Evolutionary conservation across 2,888 invertebrate species (phyloP), one percentile per base, ranked within the genome.

Genomic region (Galerucella pusilla): DNA sequence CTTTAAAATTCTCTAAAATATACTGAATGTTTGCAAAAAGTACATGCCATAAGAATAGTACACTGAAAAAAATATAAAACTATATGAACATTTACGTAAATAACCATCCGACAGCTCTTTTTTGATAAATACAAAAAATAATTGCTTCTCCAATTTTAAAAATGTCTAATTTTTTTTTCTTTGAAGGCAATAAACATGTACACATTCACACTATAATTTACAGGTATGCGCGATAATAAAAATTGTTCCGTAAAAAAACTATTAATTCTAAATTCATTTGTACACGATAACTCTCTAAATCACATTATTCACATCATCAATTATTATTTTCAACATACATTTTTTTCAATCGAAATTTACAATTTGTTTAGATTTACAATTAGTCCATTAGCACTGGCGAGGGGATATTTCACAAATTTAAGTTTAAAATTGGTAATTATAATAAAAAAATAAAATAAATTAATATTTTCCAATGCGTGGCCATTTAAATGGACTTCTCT

Each of bases 171-270:
- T 63, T 14, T 65, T 65, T 46, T 59, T 28, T 28, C 71, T 76
- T 73, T 75, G 75, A 78, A 78, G 76, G 76, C 75, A 78, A 81
- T 73, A 80, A 79, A 81, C 79, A 81, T 78, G 78, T 80, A 80
- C 80, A 81, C 84, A 84, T 83, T 84, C 84, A 84, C 80, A 80
- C 84, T 71, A 84, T 84, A 84, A 84, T 83, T 85, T 84, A 85
- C 84, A 84, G 77, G 72, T 83, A 82, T 81, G 80, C 84, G 75
- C 83, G 82, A 83, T 85, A 83, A 83, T 85, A 85, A 85, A 86
- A 86, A 85, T 81, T 80, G 80, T 81, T 81, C 81, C 81, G 86
- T 86, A 86, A 86, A 87, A 86, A 87, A 87, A 85, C 85, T 86
- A 86, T 84, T 68, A 84, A 85, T 80, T 84, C 84, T 85, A 84